A percentile compares a stretch with the other conserved stretches of the same genome.
Evolutionary conservation across 2,888 invertebrate species (phyloP).

Genomic region (Orthonychiurus folsomi): DNA sequence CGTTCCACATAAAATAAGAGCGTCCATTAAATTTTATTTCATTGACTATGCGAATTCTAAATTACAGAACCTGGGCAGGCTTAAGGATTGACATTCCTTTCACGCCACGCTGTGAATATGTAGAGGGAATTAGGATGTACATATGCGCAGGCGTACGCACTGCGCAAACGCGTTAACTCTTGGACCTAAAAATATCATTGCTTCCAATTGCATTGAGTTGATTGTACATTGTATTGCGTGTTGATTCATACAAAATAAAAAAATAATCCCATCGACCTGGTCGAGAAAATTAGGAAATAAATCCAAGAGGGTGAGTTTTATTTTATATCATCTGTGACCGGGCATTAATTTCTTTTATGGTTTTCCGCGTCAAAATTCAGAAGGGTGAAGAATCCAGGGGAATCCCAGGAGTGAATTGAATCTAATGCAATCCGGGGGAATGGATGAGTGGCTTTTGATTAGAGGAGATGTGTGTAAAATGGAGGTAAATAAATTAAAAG

Average conservation of each 20-base stretch:
- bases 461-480: neutral
- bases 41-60: neutral
- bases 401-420: neutral
- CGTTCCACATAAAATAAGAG: neutral
- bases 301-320: neutral
- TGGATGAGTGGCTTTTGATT: neutral
- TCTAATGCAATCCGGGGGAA: neutral
- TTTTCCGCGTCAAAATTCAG: neutral
- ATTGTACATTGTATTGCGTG: too few relatives aligned
- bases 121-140: too few relatives aligned
- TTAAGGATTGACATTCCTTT: too few relatives aligned
- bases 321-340: neutral
- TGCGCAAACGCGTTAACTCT: too few relatives aligned
- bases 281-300: neutral
- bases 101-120: too few relatives aligned
- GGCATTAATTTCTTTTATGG: neutral
- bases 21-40: constrained; percentile 1
- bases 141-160: too few relatives aligned
- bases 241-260: too few relatives aligned
- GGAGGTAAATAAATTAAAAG: neutral
- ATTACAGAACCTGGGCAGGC: neutral
- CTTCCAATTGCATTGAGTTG: too few relatives aligned
- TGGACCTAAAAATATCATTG: too few relatives aligned
- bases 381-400: neutral
- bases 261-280: neutral